A percentile compares a stretch with the other conserved stretches of the same genome.
Conservation (phyloP, 2,113 vertebrate genomes). For the Ciconia maguari region DNA sequence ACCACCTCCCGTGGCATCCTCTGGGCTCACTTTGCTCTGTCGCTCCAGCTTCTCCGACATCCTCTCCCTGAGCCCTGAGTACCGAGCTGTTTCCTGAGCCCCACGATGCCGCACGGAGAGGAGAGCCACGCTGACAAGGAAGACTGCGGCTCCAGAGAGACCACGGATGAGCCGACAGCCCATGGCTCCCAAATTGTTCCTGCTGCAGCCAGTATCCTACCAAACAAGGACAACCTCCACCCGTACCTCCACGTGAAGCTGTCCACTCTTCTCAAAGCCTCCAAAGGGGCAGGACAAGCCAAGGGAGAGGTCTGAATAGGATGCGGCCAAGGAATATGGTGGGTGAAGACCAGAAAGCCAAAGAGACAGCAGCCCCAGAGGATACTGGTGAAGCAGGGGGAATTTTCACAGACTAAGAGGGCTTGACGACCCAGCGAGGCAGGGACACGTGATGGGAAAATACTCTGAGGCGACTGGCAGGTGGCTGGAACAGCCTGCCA, state of each 20-base stretch:
- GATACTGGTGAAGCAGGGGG: neutral
- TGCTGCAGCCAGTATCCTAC: fast-evolving
- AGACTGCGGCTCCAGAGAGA: conserved; percentile 35
- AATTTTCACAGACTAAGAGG: neutral
- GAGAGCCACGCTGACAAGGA: conserved; percentile 32
- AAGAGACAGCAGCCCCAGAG: neutral
- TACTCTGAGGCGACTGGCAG: neutral
- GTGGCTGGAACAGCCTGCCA: neutral
- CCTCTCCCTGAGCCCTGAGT: neutral
- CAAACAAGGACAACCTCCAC: neutral
- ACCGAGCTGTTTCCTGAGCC: neutral
- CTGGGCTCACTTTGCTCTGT: neutral
- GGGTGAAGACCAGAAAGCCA: neutral
- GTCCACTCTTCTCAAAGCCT: neutral
- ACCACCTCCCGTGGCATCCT: neutral
- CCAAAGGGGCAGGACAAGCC: neutral
- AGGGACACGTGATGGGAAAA: neutral
- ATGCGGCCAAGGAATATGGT: neutral
- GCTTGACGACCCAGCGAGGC: neutral
- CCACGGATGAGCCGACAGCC: conserved; percentile 30
- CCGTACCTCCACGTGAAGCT: neutral
- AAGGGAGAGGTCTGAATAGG: neutral
- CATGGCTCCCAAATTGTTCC: neutral
- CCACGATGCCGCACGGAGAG: conserved; percentile 27
- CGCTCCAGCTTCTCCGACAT: neutral